Percentiles rank a stretch among this genome's conserved stretches.
phyloP scores from a whole-genome alignment of 2,113 vertebrate genomes.

The Vombatus ursinus region DNA sequence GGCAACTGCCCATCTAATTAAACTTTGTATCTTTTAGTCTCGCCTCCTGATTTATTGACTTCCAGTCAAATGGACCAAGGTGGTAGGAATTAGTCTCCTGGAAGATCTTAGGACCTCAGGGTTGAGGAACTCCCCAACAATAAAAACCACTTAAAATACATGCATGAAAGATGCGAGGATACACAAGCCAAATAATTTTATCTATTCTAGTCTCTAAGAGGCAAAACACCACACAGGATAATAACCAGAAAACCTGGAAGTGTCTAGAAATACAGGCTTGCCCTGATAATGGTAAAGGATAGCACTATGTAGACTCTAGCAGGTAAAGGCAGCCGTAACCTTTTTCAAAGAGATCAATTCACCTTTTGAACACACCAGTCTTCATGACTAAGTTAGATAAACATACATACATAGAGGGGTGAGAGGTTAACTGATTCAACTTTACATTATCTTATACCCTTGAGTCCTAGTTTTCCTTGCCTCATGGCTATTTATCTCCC shows the following conservation, averaged over 20 bases:
- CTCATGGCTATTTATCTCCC: not conserved
- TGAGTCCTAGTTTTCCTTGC: not conserved
- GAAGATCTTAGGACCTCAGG: not conserved
- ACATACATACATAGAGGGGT: not conserved
- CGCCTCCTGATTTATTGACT: not conserved
- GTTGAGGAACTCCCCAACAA: not conserved
- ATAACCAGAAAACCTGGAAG: not conserved
- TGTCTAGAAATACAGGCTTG: not conserved
- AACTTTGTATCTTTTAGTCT: not conserved
- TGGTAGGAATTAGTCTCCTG: not conserved
- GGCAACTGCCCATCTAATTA: not conserved
- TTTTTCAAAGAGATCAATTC: not conserved
- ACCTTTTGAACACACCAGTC: not conserved
- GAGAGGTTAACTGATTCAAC: not conserved
- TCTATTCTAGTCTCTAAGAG: not conserved
- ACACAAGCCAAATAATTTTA: not conserved
- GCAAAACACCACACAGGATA: not conserved
- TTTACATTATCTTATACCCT: not conserved
- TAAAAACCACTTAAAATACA: not conserved
- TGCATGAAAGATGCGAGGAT: not conserved
- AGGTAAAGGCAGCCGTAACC: not conserved
- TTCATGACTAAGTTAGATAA: not conserved
- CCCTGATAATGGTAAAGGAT: not conserved
- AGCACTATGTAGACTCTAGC: not conserved
- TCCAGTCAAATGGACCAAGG: not conserved